Conservation (phyloP, 2,888 invertebrate genomes). For the Scelioninae gen. 1 region DNA sequence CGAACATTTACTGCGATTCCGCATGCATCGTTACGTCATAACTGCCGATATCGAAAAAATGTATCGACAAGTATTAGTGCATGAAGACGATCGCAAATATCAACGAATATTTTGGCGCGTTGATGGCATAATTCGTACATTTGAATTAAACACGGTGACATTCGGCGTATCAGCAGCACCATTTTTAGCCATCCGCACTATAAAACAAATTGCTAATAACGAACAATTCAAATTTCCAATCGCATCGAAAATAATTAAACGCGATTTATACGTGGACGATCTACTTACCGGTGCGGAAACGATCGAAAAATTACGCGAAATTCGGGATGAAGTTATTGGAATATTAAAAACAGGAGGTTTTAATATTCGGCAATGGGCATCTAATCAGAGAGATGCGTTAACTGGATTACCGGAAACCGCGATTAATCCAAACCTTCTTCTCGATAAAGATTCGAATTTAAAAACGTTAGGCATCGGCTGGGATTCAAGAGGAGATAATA, state of each 20-base stretch:
- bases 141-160: slow-evolving; percentile 40
- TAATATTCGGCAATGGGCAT: slow-evolving; percentile 32
- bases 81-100: slow-evolving; percentile 44
- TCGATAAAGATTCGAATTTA: slow-evolving; percentile 4
- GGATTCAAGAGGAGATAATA: not conserved
- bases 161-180: slow-evolving; percentile 20
- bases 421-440: not conserved
- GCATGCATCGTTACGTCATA: slow-evolving; percentile 29
- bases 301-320: not conserved
- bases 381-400: slow-evolving; percentile 8
- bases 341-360: slow-evolving; percentile 18
- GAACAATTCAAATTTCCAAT: slow-evolving; percentile 1
- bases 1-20: slow-evolving; percentile 30
- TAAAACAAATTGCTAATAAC: slow-evolving; percentile 15
- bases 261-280: slow-evolving; percentile 35
- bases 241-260: not conserved
- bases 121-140: not conserved
- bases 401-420: not conserved
- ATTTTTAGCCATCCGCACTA: slow-evolving; percentile 14
- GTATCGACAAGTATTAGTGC: slow-evolving; percentile 31
- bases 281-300: not conserved
- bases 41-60: slow-evolving; percentile 63
- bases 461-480: slow-evolving; percentile 27
- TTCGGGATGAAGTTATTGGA: slow-evolving; percentile 16
- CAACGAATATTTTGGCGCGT: slow-evolving; percentile 57